Evolutionary conservation across 2,797 vertebrate genomes (phyloP), one percentile per base, ranked within the genome.

Genomic region (Channallabes apus): DNA sequence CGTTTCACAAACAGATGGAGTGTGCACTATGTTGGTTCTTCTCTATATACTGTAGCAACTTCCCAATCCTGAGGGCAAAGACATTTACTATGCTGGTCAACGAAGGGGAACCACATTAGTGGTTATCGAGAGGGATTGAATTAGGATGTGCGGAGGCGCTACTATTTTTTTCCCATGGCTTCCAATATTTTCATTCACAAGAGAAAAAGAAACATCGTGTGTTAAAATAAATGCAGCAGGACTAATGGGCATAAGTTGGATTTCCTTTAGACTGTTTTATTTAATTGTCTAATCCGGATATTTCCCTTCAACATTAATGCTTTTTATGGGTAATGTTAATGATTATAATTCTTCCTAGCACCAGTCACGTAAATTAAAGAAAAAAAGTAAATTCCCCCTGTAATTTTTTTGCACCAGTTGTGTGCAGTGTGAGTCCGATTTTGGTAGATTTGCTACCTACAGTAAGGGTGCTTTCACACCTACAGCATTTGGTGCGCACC

Each of bases 221-320:
- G 62, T 56, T 27, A 59, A 51, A 22, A 58, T 20, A 58, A 77
- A 32, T 35, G 7, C 4, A 58, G n/a, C 27, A 76, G 73, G 17
- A 41, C n/a, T 61, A 14, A 76, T 32, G 27, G 51, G 7, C 27
- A 56, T 12, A 15, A 7, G 29, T 29, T 72, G n/a, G 3, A 35
- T 24, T 64, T 80, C 35, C n/a, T 51, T 68, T 46, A 69, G 29
- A 41, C 65, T 14, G 32, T 46, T 84, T 35, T 61, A 78, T 84
- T 84, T 59, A 79, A 64, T 46, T 22, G 24, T 41, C 75, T 84
- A 62, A 51, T 41, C 58, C 51, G 7, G 29, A 79, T 46, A 58
- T 17, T n/a, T 68, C 24, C 77, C 9, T 67, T 84, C 12, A 29
- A 41, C 64, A 79, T 79, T 46, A 77, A 65, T 59, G 15, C 29